Evolutionary conservation across 1,140 invertebrate species (phyloP).

Genomic region (Pseudomyrmex flavicornis): DNA sequence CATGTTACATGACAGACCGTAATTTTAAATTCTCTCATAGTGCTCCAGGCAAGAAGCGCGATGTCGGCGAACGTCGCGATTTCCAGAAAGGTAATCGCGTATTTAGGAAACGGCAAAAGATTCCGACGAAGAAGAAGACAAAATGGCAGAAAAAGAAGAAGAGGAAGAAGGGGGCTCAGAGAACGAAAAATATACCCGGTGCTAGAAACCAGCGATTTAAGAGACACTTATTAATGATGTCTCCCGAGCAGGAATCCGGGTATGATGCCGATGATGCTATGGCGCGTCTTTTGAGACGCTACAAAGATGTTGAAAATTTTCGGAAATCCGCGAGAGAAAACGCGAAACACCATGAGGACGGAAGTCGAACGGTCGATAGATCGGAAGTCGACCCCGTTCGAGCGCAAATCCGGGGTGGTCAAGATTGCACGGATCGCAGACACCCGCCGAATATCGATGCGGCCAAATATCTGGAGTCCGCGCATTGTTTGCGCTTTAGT

Average conservation of each 20-base stretch:
- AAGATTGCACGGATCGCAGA: constrained; percentile 82
- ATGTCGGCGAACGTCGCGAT: constrained; percentile 3
- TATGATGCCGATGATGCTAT: constrained; percentile 38
- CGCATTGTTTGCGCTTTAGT: constrained; percentile 85
- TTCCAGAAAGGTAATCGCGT: constrained; percentile 28
- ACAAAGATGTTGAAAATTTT: constrained; percentile 6
- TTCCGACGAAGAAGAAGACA: constrained; percentile 38
- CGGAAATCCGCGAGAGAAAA: too few species aligned
- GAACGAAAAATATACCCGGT: constrained; percentile 39
- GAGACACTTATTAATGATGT: constrained; percentile 64
- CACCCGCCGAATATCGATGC: constrained; percentile 80
- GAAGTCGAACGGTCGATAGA: constrained; percentile 37
- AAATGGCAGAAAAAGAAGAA: constrained; percentile 58
- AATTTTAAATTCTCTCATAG: constrained; percentile 33
- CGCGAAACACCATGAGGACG: not conserved
- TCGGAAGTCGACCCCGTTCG: constrained; percentile 68
- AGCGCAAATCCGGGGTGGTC: constrained; percentile 82
- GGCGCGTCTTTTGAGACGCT: not conserved
- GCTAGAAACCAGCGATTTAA: constrained; percentile 51
- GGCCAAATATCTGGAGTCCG: constrained; percentile 83
- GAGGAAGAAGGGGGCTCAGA: constrained; percentile 41
- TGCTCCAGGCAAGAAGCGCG: not conserved
- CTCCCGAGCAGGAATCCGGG: constrained; percentile 25
- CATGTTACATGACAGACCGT: constrained; percentile 24
- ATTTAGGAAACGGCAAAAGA: constrained; percentile 29